These are phyloP conservation scores for Drosophila sulfurigaster DNA, from an alignment of 1,140 invertebrate genomes.

Conservation along the genomic window DNA sequence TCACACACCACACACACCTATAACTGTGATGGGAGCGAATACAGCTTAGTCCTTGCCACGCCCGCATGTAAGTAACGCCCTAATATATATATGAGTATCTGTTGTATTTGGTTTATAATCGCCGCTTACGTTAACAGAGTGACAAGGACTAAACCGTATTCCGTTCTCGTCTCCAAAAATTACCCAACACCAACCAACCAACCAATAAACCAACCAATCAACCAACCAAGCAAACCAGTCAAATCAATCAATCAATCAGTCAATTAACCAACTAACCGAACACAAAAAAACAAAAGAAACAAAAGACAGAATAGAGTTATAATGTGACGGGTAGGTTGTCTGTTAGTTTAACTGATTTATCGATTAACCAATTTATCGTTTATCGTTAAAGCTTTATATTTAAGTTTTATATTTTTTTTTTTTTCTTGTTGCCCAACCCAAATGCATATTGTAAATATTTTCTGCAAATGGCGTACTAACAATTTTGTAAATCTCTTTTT, in stretches of 20 bases:
- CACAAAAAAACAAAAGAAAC: conserved; percentile 19
- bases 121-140: conserved; percentile 73
- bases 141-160: conserved; percentile 84
- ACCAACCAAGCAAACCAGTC: conserved; percentile 16
- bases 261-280: conserved; percentile 14
- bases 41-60: conserved; percentile 84
- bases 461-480: conserved; percentile 64
- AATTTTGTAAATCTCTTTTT: conserved; percentile 59
- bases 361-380: conserved; percentile 26
- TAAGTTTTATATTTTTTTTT: not conserved
- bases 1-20: conserved; percentile 22
- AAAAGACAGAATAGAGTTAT: conserved; percentile 16
- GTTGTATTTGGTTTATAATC: conserved; percentile 65
- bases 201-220: conserved; percentile 22
- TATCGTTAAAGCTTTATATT: conserved; percentile 6
- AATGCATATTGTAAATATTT: conserved; percentile 17
- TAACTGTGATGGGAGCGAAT: conserved; percentile 63
- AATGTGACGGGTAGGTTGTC: conserved; percentile 61
- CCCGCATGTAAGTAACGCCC: conserved; percentile 77
- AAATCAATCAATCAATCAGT: conserved; percentile 7
- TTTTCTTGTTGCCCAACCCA: not conserved
- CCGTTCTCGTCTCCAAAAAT: conserved; percentile 48
- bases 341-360: conserved; percentile 29
- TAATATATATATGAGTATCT: conserved; percentile 52
- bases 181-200: conserved; percentile 26